Base-by-base conservation (phyloP, 2,113 vertebrate genomes). In the Atractosteus spatula region DNA sequence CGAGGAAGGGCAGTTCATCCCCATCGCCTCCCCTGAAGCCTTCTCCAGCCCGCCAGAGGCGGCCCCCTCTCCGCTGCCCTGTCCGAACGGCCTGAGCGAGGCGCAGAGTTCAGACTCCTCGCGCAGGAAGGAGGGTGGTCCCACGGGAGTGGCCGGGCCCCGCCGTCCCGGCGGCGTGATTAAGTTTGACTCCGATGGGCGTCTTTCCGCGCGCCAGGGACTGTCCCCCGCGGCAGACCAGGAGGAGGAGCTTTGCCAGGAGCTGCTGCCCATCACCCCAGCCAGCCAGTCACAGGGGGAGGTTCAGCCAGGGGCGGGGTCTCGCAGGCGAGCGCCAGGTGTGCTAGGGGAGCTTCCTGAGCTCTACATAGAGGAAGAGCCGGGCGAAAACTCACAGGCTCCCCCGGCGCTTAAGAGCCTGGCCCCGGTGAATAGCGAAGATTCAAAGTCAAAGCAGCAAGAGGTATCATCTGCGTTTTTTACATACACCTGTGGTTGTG, bases 311-410 rank as follows among this genome's bases (percentile, higher is more conserved):
- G 81, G 84, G 5, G 68, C 72, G 55, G 81, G 81, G 64, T 70
- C 76, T 79, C 72, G 66, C 11, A 74, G 72, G 70, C 75, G 3
- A 62, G 70, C 16, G 13, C 74, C 76, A 4, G 74, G 83, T 17
- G 78, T 71, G 76, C 41, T 78, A 75, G 88, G 86, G 81, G 79
- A 79, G 76, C 82, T 79, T 55, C 77, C 89, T 64, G 85, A 89
- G 77, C 85, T 98, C 74, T 92, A 93, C 84, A 96, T 98, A 86
- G 87, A 93, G 79, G 97, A 99, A 80, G 94, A 94, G 29, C 79
- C 72, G 7, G 83, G 86, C 41, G 79, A 86, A 62, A 69, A 63
- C 70, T 62, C 29, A 73, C 67, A 74, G 78, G 65, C 55, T 67
- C 56, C 77, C n/a, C 76, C 79, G 61, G 79, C 79, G 74, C 77